phyloP scores from a whole-genome alignment of 2,797 vertebrate genomes.

The Danio kyathit region DNA sequence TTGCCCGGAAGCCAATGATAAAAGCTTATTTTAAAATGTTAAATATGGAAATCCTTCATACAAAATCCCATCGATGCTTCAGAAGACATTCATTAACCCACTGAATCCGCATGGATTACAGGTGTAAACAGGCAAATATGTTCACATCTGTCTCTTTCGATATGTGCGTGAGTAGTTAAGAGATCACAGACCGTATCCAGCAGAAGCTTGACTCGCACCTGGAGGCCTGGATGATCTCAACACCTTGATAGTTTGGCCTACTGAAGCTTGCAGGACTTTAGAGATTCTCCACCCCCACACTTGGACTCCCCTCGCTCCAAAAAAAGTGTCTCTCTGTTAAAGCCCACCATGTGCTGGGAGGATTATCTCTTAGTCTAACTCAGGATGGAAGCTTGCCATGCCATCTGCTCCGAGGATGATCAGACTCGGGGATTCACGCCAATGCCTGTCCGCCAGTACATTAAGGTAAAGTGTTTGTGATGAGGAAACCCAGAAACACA shows the following conservation, averaged over 20 bases:
- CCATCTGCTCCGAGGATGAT: constrained; percentile 72
- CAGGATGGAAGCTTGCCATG: constrained; percentile 50
- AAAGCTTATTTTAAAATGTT: too few species aligned
- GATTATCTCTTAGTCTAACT: constrained; percentile 53
- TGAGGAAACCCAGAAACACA: constrained; percentile 52
- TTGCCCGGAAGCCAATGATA: too few species aligned
- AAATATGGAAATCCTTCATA: too few species aligned
- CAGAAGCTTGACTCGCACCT: background rate
- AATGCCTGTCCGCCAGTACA: constrained; percentile 41
- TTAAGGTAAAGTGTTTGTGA: constrained; percentile 48
- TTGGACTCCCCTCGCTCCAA: constrained; percentile 19
- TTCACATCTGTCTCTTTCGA: constrained; percentile 3
- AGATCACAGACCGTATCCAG: constrained; percentile 12
- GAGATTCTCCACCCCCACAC: background rate
- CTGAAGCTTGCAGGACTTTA: constrained; percentile 12
- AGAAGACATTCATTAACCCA: background rate
- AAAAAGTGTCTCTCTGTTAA: constrained; percentile 30
- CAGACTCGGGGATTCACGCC: constrained; percentile 50
- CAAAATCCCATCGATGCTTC: too few species aligned
- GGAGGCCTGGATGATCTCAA: constrained; percentile 15
- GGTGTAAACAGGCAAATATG: background rate
- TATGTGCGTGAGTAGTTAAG: constrained; percentile 1
- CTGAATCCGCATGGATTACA: background rate
- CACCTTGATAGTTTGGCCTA: constrained; percentile 29
- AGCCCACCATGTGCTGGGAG: constrained; percentile 50